Evolutionary conservation across 1,140 invertebrate genomes (phyloP).

Genomic region (Samia ricini): DNA sequence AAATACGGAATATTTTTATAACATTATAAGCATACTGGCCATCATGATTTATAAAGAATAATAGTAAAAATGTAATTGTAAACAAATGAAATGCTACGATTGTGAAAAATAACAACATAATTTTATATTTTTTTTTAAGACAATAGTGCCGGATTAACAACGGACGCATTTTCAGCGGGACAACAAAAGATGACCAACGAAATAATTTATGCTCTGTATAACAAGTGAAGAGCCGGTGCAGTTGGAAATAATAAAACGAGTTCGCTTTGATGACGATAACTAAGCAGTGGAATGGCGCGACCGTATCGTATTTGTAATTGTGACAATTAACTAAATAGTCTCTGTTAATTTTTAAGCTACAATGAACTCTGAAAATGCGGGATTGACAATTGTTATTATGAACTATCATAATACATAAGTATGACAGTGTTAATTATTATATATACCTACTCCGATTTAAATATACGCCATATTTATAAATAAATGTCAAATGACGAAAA

Average conservation of each 20-base stretch:
- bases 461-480: no score
- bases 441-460: no score
- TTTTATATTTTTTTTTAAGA: not conserved
- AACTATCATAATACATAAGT: no score
- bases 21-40: no score
- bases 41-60: no score
- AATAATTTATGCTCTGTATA: constrained; percentile 30
- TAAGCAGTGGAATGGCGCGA: constrained; percentile 42
- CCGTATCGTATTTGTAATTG: constrained; percentile 48
- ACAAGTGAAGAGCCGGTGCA: constrained; percentile 20
- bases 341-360: constrained; percentile 39
- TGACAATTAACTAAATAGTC: constrained; percentile 51
- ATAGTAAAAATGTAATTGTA: no score
- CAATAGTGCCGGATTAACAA: constrained; percentile 10
- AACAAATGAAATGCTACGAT: not conserved
- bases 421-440: no score
- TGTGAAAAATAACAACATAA: not conserved
- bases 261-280: constrained; percentile 25
- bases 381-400: not conserved
- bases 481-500: no score
- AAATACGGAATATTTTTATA: no score
- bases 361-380: constrained; percentile 17
- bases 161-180: not conserved
- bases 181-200: constrained; percentile 13
- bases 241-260: constrained; percentile 26